phyloP scores from a whole-genome alignment of 1,140 invertebrate genomes.

The Berghia stephanieae region DNA sequence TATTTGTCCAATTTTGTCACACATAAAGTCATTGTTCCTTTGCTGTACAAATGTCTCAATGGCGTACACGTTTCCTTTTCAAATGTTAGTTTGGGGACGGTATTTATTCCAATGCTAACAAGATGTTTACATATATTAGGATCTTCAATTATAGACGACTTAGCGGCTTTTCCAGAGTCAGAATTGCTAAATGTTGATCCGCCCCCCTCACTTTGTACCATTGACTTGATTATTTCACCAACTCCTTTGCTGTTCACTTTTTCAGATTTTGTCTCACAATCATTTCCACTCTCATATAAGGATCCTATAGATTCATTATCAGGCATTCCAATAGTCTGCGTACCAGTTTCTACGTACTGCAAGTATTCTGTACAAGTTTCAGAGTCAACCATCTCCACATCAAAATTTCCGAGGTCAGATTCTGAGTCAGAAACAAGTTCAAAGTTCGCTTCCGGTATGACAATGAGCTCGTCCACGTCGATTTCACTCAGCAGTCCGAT shows the following conservation, averaged over 20 bases:
- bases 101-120: conserved; percentile 53
- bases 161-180: too few relatives aligned
- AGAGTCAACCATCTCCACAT: conserved; percentile 53
- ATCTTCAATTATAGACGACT: background rate
- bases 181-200: too few relatives aligned
- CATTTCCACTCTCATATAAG: background rate
- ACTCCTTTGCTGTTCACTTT: conserved; percentile 13
- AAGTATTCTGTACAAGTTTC: conserved; percentile 43
- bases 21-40: conserved; percentile 57
- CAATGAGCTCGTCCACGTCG: conserved; percentile 59
- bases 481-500: conserved; percentile 60
- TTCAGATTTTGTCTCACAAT: too few relatives aligned
- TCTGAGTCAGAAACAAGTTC: conserved; percentile 44
- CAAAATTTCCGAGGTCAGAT: conserved; percentile 36
- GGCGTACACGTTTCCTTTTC: conserved; percentile 59
- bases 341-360: conserved; percentile 44
- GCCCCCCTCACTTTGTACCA: conserved; percentile 15
- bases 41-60: conserved; percentile 50
- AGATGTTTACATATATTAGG: conserved; percentile 31
- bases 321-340: conserved; percentile 55
- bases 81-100: conserved; percentile 50
- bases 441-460: conserved; percentile 54
- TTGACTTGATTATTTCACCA: conserved; percentile 22
- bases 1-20: conserved; percentile 55
- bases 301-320: background rate